Evolutionary conservation across 64 coral and sea anemone genomes (phyloP).

Genomic region (Hydrozoanthus tunicans): DNA sequence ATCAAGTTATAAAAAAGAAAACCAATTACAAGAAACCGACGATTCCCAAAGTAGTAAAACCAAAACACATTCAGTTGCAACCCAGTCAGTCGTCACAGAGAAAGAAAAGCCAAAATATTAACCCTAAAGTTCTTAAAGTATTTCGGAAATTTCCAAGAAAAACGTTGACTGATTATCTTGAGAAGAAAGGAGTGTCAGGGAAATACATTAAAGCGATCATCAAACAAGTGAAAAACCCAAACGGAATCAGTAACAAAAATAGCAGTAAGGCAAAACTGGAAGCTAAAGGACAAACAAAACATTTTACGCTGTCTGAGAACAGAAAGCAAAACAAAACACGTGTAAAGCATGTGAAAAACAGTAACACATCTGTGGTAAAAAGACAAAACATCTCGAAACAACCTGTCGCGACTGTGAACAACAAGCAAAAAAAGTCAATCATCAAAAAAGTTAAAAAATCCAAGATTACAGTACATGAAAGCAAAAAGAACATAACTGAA

Average conservation of each 20-base stretch:
- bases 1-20: not conserved
- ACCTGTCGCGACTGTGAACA: not conserved
- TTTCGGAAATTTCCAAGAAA: conserved; percentile 11
- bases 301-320: not conserved
- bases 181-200: conserved; percentile 26
- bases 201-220: conserved; percentile 13
- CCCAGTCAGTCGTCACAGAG: not conserved
- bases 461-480: not conserved
- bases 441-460: too few relatives aligned
- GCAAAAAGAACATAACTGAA: conserved; percentile 6
- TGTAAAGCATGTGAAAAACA: not conserved
- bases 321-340: not conserved
- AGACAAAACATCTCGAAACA: not conserved
- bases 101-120: not conserved
- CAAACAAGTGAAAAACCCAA: not conserved
- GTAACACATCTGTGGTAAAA: not conserved
- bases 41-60: not conserved
- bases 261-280: not conserved
- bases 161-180: conserved; percentile 22
- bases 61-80: not conserved
- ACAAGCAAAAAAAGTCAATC: not conserved
- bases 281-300: not conserved
- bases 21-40: not conserved
- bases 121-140: conserved; percentile 23
- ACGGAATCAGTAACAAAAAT: not conserved